These are phyloP conservation scores for Seira musarum DNA, from an alignment of 2,888 invertebrate genomes.

Conservation along the genomic window DNA sequence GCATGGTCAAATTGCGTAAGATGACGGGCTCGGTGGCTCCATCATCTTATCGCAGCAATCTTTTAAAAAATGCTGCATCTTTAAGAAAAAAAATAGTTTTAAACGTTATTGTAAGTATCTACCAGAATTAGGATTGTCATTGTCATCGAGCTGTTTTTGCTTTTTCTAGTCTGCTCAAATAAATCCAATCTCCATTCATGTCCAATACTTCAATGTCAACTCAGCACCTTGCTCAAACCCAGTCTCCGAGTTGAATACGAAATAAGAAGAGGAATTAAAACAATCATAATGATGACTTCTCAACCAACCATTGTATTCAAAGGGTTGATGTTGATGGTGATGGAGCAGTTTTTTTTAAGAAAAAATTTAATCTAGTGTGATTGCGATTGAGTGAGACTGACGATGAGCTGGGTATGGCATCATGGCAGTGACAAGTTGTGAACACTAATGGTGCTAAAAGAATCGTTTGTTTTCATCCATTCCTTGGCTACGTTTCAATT, in stretches of 20 bases:
- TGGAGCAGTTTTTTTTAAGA: slow-evolving; percentile 24
- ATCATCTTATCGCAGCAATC: no score
- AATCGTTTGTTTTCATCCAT: slow-evolving; percentile 29
- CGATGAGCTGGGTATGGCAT: no score
- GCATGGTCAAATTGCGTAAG: no score
- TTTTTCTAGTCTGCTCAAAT: no score
- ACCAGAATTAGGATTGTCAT: slow-evolving; percentile 22
- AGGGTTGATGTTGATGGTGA: slow-evolving; percentile 26
- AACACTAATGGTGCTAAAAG: slow-evolving; percentile 49
- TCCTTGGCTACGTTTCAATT: slow-evolving; percentile 30
- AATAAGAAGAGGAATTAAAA: slow-evolving; percentile 30
- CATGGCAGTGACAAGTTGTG: slow-evolving; percentile 43
- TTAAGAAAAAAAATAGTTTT: no score
- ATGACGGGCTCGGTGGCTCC: no score
- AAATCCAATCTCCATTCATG: slow-evolving; percentile 46
- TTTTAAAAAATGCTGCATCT: no score
- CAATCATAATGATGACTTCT: slow-evolving; percentile 10
- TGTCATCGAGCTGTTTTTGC: slow-evolving; percentile 42
- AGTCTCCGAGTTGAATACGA: slow-evolving; percentile 35
- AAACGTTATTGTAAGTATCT: background rate
- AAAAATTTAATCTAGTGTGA: no score
- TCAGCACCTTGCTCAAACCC: slow-evolving; percentile 26
- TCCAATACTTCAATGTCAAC: slow-evolving; percentile 31
- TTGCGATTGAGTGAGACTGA: no score
- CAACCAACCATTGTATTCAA: no score